Percentiles rank a stretch among this genome's conserved stretches.
Evolutionary conservation across 2,113 vertebrate genomes (phyloP).

Genomic region (Verasper variegatus): DNA sequence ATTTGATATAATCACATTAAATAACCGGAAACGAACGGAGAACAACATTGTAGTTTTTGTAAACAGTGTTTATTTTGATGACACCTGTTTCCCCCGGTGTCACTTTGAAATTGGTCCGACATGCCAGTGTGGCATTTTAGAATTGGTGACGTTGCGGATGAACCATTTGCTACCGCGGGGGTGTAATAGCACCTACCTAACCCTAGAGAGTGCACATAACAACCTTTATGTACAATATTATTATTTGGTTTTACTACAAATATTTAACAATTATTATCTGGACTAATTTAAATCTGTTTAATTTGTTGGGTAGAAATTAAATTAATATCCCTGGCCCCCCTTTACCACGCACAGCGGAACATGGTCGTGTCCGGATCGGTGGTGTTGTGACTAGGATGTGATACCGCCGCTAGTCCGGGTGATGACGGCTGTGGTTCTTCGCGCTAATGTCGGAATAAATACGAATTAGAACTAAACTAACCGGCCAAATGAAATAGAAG

Average conservation of each 20-base stretch:
- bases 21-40: background rate
- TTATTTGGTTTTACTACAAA: rapidly evolving
- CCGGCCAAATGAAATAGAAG: constrained; percentile 41
- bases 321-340: background rate
- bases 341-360: constrained; percentile 15
- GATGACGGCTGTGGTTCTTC: constrained; percentile 39
- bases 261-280: too few species aligned
- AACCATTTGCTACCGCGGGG: constrained; percentile 63
- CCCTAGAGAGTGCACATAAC: rapidly evolving
- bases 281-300: rapidly evolving
- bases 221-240: background rate
- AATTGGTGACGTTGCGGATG: constrained; percentile 82
- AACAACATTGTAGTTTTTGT: background rate
- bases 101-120: constrained; percentile 51
- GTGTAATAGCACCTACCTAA: rapidly evolving
- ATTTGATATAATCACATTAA: background rate
- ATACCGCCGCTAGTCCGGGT: constrained; percentile 55
- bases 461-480: background rate
- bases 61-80: background rate
- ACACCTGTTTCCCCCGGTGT: constrained; percentile 69
- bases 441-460: constrained; percentile 7
- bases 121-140: constrained; percentile 80
- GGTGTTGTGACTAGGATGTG: constrained; percentile 69
- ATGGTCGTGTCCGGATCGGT: constrained; percentile 45
- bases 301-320: background rate